Percentiles rank a stretch among this genome's conserved stretches.
Evolutionary conservation across 2,113 vertebrate genomes (phyloP).

Genomic region (Pelodiscus sinensis): DNA sequence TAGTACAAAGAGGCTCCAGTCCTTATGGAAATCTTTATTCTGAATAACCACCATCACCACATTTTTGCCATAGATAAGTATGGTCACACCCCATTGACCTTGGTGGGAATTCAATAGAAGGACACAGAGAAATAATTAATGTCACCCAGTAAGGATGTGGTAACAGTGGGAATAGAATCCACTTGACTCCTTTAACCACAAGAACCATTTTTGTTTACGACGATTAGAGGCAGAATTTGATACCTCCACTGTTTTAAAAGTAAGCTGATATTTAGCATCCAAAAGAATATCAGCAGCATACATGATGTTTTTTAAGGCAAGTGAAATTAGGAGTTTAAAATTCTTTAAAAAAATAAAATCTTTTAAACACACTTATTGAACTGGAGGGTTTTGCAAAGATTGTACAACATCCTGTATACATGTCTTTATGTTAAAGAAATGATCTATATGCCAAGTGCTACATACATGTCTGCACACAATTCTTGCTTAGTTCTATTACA

Average conservation of each 20-base stretch:
- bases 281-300: not conserved
- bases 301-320: not conserved
- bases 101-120: not conserved
- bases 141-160: fast-evolving
- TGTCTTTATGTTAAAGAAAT: not conserved
- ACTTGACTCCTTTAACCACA: not conserved
- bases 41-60: not conserved
- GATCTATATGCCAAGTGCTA: not conserved
- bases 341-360: not conserved
- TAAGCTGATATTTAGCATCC: not conserved
- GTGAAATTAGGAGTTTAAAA: not conserved
- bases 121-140: too few relatives aligned
- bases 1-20: not conserved
- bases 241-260: not conserved
- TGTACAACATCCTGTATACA: not conserved
- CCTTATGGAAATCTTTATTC: not conserved
- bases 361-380: fast-evolving
- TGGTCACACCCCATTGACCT: not conserved
- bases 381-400: not conserved
- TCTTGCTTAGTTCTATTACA: conserved; percentile 46
- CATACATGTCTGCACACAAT: not conserved
- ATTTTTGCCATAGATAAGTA: not conserved
- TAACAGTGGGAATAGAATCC: fast-evolving
- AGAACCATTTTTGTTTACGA: not conserved
- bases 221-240: not conserved